Evolutionary conservation across 2,888 invertebrate species (phyloP).

Genomic region (Bombylius major): DNA sequence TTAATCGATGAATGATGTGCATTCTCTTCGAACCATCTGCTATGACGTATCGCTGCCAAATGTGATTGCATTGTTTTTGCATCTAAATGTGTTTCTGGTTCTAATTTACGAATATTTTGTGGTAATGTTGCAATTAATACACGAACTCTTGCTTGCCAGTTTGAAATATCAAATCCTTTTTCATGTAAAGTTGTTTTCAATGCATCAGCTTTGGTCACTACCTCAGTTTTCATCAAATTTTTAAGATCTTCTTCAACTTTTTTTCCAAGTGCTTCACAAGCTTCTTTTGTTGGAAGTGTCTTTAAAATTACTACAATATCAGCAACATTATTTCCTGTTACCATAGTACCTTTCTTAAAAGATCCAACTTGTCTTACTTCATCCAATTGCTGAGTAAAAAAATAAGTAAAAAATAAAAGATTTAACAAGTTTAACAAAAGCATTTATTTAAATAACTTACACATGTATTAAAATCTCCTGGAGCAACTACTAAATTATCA

Average conservation of each 20-base stretch:
- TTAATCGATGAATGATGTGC: conserved; percentile 95
- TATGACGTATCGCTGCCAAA: conserved; percentile 86
- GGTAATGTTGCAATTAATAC: conserved; percentile 89
- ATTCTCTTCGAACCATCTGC: conserved; percentile 97
- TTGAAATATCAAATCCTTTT: conserved; percentile 80
- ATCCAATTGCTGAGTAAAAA: conserved; percentile 58
- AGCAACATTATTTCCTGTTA: conserved; percentile 87
- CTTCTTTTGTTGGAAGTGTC: conserved; percentile 90
- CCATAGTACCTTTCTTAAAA: conserved; percentile 96
- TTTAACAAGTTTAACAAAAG: not conserved
- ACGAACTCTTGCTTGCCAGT: conserved; percentile 72
- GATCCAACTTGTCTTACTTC: conserved; percentile 96
- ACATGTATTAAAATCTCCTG: conserved; percentile 88
- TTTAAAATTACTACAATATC: conserved; percentile 95
- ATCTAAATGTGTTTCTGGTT: conserved; percentile 69
- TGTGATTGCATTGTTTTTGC: conserved; percentile 74
- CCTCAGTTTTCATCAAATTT: conserved; percentile 49
- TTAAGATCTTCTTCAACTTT: conserved; percentile 82
- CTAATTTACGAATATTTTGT: conserved; percentile 84
- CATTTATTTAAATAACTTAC: conserved; percentile 48
- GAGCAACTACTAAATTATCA: conserved; percentile 88
- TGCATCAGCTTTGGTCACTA: conserved; percentile 46
- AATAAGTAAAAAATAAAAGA: not conserved
- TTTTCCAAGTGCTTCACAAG: conserved; percentile 81
- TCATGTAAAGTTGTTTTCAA: conserved; percentile 43